phyloP scores from a whole-genome alignment of 1,140 invertebrate genomes.

The Hyphantria cunea region DNA sequence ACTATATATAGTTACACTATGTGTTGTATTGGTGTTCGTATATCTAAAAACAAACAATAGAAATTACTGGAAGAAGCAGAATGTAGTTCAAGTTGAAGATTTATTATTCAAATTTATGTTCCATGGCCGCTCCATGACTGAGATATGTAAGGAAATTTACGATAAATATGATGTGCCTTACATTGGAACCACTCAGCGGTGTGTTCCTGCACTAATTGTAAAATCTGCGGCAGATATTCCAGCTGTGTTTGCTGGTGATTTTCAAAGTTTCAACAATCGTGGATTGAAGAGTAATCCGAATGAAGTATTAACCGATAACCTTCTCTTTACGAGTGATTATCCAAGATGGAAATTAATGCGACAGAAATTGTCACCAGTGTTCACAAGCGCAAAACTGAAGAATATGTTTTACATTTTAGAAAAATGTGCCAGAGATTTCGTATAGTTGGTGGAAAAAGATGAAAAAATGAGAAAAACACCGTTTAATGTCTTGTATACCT shows the following conservation, averaged over 20 bases:
- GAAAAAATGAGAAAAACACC: constrained; percentile 34
- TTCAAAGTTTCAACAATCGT: constrained; percentile 69
- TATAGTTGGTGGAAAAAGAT: constrained; percentile 36
- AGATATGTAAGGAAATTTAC: constrained; percentile 46
- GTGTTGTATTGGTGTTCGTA: constrained; percentile 18
- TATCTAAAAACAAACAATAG: constrained; percentile 28
- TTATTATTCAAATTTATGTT: constrained; percentile 39
- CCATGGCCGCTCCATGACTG: constrained; percentile 39
- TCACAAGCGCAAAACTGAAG: constrained; percentile 71
- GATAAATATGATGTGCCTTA: constrained; percentile 36
- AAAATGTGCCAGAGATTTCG: constrained; percentile 47
- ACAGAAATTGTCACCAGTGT: constrained; percentile 60
- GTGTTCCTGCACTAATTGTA: constrained; percentile 41
- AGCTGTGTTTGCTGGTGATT: constrained; percentile 79
- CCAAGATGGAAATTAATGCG: constrained; percentile 67
- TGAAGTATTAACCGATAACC: constrained; percentile 65
- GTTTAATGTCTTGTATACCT: constrained; percentile 42
- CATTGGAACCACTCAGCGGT: constrained; percentile 39
- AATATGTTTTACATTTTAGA: constrained; percentile 71
- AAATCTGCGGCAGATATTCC: constrained; percentile 79
- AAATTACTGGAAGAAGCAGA: constrained; percentile 50
- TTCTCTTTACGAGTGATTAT: constrained; percentile 63
- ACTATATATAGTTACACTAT: constrained; percentile 44
- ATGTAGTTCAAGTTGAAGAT: constrained; percentile 39
- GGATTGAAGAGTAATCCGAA: constrained; percentile 53